Base-by-base conservation (phyloP, 92 coral and sea anemone species). In the Bergia puertoricense region DNA sequence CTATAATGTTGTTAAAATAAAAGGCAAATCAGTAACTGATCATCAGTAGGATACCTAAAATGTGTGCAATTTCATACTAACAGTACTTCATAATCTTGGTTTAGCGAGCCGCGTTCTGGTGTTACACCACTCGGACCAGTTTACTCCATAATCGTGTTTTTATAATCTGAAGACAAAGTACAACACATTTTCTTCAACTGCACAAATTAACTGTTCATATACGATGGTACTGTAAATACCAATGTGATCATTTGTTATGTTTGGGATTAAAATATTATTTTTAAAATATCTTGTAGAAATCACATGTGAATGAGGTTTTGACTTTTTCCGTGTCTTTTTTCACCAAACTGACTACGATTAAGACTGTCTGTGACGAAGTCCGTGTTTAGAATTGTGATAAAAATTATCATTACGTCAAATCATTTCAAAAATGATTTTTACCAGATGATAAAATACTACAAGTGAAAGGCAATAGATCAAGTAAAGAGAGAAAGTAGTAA, bases 401-500 rank as follows among this genome's bases (percentile, higher is more conserved):
- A 4, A 41, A 71, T 36, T 37, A 36, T 72, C 15, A 8, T 18
- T 36, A 45, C 6, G 38, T 74, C 1, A 16, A 13, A 4, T 74
- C 42, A 3, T 8, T 74, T 36, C 15, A 38, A 74, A 18, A 37
- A 37, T 45, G 36, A 45, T 37, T 74, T 37, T 22, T 74, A 39
- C 15, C 50, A 11, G 40, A 37, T 30, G 38, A 45, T 36, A n/a
- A 30, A 38, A 40, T 20, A 22, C 16, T 18, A 23, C 71, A 15
- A 71, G 37, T 16, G 1, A 37, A 2, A 72, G 40, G 5, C 42
- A 22, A 46, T 65, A 71, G 79, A n/a, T 30, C 39, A 5, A 48
- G 67, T 71, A 84, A 68, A 84, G 87, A 68, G 77, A 48, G 87
- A 84, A 84, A 84, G 79, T 67, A 69, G 87, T 84, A 84, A 84